Conservation (phyloP, 1,140 invertebrate genomes). For the Drosophila suzukii region DNA sequence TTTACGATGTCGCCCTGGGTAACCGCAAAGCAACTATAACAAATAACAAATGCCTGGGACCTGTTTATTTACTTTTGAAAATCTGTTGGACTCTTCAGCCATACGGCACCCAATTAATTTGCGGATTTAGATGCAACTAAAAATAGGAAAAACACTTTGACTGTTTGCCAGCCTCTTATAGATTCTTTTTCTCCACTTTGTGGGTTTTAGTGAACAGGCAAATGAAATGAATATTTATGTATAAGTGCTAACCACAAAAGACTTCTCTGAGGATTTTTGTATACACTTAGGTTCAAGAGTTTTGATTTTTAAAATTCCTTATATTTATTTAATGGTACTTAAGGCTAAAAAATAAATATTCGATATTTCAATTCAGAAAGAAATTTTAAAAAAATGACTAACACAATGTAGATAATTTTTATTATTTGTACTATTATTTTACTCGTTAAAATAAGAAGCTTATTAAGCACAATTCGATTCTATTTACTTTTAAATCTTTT, state of each 20-base stretch:
- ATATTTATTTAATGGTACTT: too few relatives aligned
- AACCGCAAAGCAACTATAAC: slow-evolving; percentile 39
- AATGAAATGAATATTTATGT: slow-evolving; percentile 38
- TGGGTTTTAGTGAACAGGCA: slow-evolving; percentile 12
- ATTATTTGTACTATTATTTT: too few relatives aligned
- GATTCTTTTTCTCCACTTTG: slow-evolving; percentile 38
- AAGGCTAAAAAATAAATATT: too few relatives aligned
- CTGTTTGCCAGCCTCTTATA: slow-evolving; percentile 16
- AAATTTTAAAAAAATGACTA: too few relatives aligned
- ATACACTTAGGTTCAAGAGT: slow-evolving; percentile 2
- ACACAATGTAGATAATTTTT: too few relatives aligned
- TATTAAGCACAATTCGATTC: too few relatives aligned
- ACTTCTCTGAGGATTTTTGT: not conserved
- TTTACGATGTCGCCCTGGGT: slow-evolving; percentile 49
- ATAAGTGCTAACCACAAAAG: slow-evolving; percentile 16
- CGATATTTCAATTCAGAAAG: too few relatives aligned
- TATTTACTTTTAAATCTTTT: too few relatives aligned
- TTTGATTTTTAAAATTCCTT: not conserved
- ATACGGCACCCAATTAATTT: slow-evolving; percentile 36
- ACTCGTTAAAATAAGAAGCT: too few relatives aligned
- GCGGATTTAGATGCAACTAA: slow-evolving; percentile 26
- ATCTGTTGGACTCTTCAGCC: slow-evolving; percentile 27
- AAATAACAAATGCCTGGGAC: slow-evolving; percentile 26
- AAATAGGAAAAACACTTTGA: slow-evolving; percentile 27
- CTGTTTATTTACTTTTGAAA: slow-evolving; percentile 57